Percentiles rank a stretch among this genome's conserved stretches.
Evolutionary conservation across 1,140 invertebrate genomes (phyloP).

Genomic region (Magallana gigas): DNA sequence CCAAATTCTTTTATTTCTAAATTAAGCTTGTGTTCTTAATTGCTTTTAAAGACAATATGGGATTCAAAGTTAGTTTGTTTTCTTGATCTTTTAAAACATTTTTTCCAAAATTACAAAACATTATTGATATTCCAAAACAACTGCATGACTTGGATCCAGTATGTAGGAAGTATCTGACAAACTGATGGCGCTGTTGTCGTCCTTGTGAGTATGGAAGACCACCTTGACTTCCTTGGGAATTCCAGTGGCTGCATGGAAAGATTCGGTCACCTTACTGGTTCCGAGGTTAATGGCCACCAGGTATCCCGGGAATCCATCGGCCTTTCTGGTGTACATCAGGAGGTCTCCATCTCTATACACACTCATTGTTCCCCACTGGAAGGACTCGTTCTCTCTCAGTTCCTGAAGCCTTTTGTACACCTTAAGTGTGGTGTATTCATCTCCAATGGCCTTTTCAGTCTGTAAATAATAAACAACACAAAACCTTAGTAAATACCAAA

Average conservation of each 20-base stretch:
- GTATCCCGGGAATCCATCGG: constrained; percentile 73
- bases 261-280: constrained; percentile 25
- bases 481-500: too few species aligned
- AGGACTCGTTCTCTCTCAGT: constrained; percentile 73
- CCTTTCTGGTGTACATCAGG: constrained; percentile 73
- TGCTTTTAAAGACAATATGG: too few species aligned
- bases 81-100: not conserved
- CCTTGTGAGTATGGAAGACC: constrained; percentile 64
- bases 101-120: not conserved
- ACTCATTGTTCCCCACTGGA: constrained; percentile 75
- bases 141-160: constrained; percentile 45
- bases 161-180: constrained; percentile 41
- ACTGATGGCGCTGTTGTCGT: constrained; percentile 31
- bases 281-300: constrained; percentile 75
- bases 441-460: constrained; percentile 70
- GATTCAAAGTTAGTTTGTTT: too few species aligned
- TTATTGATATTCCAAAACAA: constrained; percentile 52
- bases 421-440: constrained; percentile 61
- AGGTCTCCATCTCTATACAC: constrained; percentile 63
- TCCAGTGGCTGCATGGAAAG: constrained; percentile 45
- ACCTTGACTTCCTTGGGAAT: constrained; percentile 57
- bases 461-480: constrained; percentile 51
- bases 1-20: too few species aligned
- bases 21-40: too few species aligned
- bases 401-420: constrained; percentile 71